Evolutionary conservation across 2,113 vertebrate genomes (phyloP), one percentile per base, ranked within the genome.

Genomic region (Podarcis cretensis): DNA sequence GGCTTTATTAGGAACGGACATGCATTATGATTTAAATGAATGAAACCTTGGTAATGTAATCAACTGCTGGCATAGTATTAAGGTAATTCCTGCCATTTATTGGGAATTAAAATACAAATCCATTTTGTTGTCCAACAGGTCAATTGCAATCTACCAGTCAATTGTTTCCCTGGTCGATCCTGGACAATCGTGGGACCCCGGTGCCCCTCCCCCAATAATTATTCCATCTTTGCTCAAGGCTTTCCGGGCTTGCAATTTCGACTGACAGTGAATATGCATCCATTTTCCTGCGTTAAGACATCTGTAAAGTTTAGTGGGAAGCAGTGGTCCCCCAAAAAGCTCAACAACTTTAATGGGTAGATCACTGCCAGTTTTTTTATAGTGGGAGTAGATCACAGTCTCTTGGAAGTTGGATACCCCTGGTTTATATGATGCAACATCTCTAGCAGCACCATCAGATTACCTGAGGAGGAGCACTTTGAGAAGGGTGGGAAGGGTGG

Each of bases 201-300:
- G 43, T 43, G 43, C 43, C 43, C 43, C 43, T 0, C 43, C 43
- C 43, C 98, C 98, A 92, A 98, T 99, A 95, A 99, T 97, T 84
- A 97, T 99, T 12, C 99, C 99, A 2, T 99, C 98, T 97, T 99
- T 99, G 85, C 98, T 99, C 91, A 99, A 96, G 37, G 99, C 99
- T 96, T 99, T 99, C 81, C 98, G 96, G 27, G 99, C 98, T 95
- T 99, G 99, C 59, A 99, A 96, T 90, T 98, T 98, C 4, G 98
- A 99, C 84, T 99, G 99, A 78, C 98, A 99, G 57, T 97, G 98
- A 92, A 99, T 98, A 92, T 99, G 99, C 99, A 99, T 99, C 99
- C 99, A 99, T 95, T 99, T 99, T 23, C 99, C 99, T 59, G 97
- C 97, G 92, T 98, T 99, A 66, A 43, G 98, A 99, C 99, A 99